Evolutionary conservation across 92 coral and sea anemone genomes (phyloP), one percentile per base, ranked within the genome.

Genomic region (Phymanthus crucifer): DNA sequence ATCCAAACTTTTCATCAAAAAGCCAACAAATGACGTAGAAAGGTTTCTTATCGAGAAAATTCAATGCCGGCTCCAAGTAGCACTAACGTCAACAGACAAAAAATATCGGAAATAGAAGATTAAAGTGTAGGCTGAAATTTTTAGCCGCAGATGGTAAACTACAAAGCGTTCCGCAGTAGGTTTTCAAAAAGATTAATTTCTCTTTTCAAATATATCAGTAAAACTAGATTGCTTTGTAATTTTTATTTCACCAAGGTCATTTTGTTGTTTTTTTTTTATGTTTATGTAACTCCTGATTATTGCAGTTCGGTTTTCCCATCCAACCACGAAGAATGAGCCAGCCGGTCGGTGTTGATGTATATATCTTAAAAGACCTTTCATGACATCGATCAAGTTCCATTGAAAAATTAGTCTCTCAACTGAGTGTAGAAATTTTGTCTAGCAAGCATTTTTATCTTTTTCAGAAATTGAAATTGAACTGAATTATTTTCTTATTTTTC

Each of bases 71-170:
- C 34, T 12, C 13, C 68, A 61, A 10, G 2, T 18, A 24, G 16
- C 13, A 29, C 33, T 61, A 24, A 61, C 68, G 68, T 61, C 32
- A 61, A 61, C 27, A 18, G 36, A 61, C 68, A 19, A 19, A 19
- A 24, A 29, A 33, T 24, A 61, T 61, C 68, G 68, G 68, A 61
- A 61, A 61, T 61, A 11, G 32, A 61, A 61, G 68, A 27, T 61
- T 27, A 27, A 16, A 29, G 17, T 61, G 0, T 61, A 27, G 36
- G 34, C 32, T n/a, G 3, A n/a, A 13, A 12, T 61, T 61, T 61
- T 61, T 6, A 24, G 18, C 16, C 17, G 33, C 68, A 61, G 33
- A 61, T 23, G 10, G 2, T 27, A 13, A 6, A 61, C 32, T n/a
- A 26, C 32, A 24, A 61, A 61, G 32, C 16, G 35, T 11, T 8